phyloP scores from a whole-genome alignment of 2,113 vertebrate species.

The Bothrops jararaca region DNA sequence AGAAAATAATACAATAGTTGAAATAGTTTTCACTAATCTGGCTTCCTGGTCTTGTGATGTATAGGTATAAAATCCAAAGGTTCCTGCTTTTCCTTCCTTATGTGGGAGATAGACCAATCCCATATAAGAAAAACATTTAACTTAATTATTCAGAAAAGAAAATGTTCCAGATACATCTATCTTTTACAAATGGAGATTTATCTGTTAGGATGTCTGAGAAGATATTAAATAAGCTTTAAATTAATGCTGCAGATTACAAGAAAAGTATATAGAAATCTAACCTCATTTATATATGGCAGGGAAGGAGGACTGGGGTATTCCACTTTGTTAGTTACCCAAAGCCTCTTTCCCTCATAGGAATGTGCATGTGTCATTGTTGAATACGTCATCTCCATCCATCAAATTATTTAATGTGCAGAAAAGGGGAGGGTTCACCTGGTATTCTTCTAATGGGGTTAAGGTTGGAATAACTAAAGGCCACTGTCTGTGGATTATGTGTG shows the following conservation, averaged over 20 bases:
- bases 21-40: not conserved
- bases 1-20: not conserved
- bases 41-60: not conserved
- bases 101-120: not conserved
- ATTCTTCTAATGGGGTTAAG: not conserved
- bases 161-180: not conserved
- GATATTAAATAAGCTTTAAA: not conserved
- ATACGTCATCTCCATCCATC: not conserved
- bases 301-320: not conserved
- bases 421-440: not conserved
- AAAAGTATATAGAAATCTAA: not conserved
- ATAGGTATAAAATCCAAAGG: not conserved
- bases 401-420: not conserved
- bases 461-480: not conserved
- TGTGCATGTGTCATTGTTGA: not conserved
- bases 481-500: not conserved
- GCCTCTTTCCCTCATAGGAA: not conserved
- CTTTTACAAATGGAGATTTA: not conserved
- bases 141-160: not conserved
- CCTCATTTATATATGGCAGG: not conserved
- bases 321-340: not conserved
- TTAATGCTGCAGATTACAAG: not conserved
- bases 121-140: not conserved
- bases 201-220: not conserved
- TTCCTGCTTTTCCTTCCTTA: not conserved